Evolutionary conservation across 2,888 invertebrate genomes (phyloP), one percentile per base, ranked within the genome.

Genomic region (Napeogenes inachia): DNA sequence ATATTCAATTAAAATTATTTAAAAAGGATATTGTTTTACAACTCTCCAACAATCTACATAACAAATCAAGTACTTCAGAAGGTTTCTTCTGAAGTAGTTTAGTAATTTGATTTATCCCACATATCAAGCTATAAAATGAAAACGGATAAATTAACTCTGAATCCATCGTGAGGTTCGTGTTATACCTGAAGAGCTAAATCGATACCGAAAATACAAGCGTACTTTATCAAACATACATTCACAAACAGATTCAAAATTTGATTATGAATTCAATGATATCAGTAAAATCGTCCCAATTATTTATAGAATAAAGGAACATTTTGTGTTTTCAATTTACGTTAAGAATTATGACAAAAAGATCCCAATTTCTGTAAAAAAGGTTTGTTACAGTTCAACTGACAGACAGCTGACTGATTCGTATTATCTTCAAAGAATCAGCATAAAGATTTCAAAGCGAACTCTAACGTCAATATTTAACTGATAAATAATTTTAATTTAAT

Each of bases 381-480:
- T 50, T 10, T 50, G 3, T 30, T 30, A 30, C 30, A 30, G n/a
- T 21, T 21, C 50, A n/a, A 30, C 4, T 50, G 8, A 3, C 50
- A 30, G 50, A 50, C 50, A 50, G 30, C 21, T 50, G 50, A 50
- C 50, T 50, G 50, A 50, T 30, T 50, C 30, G 3, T 50, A 50
- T 50, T 30, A 50, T 12, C 10, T 30, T 12, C 21, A 50, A 30
- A 50, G 50, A 50, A 50, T 50, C 50, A 8, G 50, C 30, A 50
- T 50, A 30, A 47, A 30, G 21, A 30, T 10, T 10, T 30, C 8
- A 50, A 50, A 30, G 10, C 10, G 30, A 50, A 50, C 30, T 21
- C 2, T 30, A 30, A 50, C 21, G 5, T 13, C 10, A 13, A 30
- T 8, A 4, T 50, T 30, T n/a, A n/a, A 30, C 30, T 8, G n/a